A percentile compares a stretch with the other conserved stretches of the same genome.
Conservation (phyloP, 2,888 invertebrate species). For the Harpalus rubripes region DNA sequence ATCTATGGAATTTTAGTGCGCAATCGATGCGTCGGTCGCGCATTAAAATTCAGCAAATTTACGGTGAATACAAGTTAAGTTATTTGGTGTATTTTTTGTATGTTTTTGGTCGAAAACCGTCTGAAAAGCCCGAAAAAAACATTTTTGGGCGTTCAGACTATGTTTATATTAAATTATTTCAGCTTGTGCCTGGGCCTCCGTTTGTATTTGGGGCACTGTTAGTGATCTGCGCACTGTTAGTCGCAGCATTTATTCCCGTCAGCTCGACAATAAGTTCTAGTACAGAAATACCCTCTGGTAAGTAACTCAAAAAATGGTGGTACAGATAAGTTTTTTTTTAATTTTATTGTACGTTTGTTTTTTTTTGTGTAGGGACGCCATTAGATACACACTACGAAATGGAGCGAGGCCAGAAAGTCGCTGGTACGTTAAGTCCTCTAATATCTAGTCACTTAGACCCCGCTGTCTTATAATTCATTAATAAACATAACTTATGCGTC, state of each 20-base stretch:
- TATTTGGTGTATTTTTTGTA: no score
- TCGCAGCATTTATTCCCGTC: constrained; percentile 92
- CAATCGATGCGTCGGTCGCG: no score
- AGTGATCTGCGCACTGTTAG: constrained; percentile 96
- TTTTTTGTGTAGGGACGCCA: constrained; percentile 80
- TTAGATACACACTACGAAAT: constrained; percentile 90
- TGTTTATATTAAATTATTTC: no score
- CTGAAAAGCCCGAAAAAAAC: no score
- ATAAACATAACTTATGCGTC: constrained; percentile 11
- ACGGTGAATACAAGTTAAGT: no score
- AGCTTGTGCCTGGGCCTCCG: constrained; percentile 97
- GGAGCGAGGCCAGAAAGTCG: constrained; percentile 87
- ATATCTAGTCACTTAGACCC: constrained; percentile 80
- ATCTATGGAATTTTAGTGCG: no score
- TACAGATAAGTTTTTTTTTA: no score
- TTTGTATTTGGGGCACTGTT: constrained; percentile 98
- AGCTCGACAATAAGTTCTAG: constrained; percentile 79
- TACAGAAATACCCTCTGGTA: constrained; percentile 80
- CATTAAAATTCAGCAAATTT: no score
- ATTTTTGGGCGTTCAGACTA: no score
- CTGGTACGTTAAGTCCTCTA: constrained; percentile 88
- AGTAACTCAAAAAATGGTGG: no score
- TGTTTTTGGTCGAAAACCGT: no score
- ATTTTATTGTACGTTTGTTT: no score
- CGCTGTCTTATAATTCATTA: constrained; percentile 74